Conservation (phyloP, 2,113 vertebrate genomes). For the Megaptera novaeangliae region DNA sequence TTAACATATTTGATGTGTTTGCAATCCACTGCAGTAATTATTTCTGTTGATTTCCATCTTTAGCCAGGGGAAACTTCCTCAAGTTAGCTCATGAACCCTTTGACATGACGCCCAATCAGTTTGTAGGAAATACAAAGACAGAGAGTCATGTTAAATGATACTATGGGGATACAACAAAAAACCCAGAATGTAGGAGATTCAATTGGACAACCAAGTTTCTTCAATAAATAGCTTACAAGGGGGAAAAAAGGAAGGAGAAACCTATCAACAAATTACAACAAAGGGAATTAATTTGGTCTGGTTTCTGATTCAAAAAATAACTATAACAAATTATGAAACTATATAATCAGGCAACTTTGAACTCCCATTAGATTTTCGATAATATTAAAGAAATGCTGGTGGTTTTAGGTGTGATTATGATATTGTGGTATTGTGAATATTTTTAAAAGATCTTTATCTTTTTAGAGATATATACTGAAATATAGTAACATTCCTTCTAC, state of each 20-base stretch:
- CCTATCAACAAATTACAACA: not conserved
- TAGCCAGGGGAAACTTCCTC: not conserved
- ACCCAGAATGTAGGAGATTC: not conserved
- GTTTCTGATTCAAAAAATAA: not conserved
- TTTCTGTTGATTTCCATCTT: not conserved
- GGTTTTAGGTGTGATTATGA: not conserved
- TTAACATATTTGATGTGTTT: not conserved
- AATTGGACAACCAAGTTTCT: not conserved
- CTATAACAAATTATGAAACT: not conserved
- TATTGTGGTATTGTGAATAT: not conserved
- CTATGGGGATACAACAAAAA: not conserved
- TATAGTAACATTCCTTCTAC: not conserved
- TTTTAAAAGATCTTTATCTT: not conserved
- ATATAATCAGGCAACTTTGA: not conserved
- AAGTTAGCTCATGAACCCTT: not conserved
- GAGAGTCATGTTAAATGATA: not conserved
- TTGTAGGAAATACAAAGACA: not conserved
- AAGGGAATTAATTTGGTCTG: not conserved
- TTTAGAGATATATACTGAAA: not conserved
- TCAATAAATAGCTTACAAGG: not conserved
- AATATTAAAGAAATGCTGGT: not conserved
- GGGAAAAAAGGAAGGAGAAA: not conserved
- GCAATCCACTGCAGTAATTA: not conserved
- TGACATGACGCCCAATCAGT: not conserved
- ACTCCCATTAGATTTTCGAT: not conserved